Evolutionary conservation across 1,140 invertebrate genomes (phyloP).

Genomic region (Neodiprion virginianus): DNA sequence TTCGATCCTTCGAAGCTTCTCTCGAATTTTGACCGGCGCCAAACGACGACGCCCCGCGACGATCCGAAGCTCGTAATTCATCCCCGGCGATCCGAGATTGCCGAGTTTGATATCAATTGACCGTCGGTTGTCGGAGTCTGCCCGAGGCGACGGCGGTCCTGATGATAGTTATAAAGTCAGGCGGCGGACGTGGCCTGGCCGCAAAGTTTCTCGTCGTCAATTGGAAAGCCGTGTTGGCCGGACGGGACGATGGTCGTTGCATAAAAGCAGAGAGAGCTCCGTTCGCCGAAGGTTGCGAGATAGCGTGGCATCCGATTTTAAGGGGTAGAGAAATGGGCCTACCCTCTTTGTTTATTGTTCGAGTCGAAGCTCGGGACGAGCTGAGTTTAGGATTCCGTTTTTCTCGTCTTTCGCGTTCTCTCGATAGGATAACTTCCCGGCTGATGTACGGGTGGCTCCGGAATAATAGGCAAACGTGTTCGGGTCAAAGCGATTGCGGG

Average conservation of each 20-base stretch:
- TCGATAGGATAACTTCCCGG: slow-evolving; percentile 1
- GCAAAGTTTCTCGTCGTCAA: background rate
- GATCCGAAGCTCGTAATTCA: too few relatives aligned
- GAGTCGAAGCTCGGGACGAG: background rate
- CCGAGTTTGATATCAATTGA: background rate
- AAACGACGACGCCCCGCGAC: too few relatives aligned
- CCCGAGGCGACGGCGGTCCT: background rate
- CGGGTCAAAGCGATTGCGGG: background rate
- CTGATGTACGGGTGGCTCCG: background rate
- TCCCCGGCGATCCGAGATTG: background rate
- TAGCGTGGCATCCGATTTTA: background rate
- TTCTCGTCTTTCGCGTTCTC: background rate
- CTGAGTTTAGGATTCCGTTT: background rate
- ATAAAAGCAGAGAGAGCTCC: background rate
- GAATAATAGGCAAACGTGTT: slow-evolving; percentile 4
- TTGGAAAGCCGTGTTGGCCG: background rate
- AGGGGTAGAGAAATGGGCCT: background rate
- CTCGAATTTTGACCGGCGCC: too few relatives aligned
- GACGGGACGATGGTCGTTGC: background rate
- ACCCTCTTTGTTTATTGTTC: slow-evolving; percentile 5
- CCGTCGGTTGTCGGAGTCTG: background rate
- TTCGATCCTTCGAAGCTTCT: too few relatives aligned
- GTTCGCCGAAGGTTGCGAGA: background rate
- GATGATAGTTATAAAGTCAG: background rate
- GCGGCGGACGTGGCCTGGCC: background rate